phyloP scores from a whole-genome alignment of 2,888 invertebrate genomes.

The Argynnis bischoffii region DNA sequence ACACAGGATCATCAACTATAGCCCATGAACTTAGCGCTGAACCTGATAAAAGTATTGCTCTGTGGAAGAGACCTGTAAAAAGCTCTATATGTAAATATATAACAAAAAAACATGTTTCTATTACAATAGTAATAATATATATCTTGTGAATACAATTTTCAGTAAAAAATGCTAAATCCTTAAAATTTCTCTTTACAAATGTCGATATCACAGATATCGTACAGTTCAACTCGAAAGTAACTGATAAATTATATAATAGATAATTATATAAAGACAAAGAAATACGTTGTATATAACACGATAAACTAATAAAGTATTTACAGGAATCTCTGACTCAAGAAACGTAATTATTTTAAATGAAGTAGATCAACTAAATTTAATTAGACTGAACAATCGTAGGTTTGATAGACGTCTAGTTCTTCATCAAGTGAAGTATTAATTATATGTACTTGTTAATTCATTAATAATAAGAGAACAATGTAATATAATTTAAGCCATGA shows the following conservation, averaged over 20 bases:
- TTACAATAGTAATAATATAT: not conserved
- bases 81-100: not conserved
- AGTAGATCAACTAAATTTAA: conserved; percentile 25
- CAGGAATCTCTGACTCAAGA: not conserved
- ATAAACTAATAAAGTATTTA: not conserved
- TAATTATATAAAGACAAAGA: too few species aligned
- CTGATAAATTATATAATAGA: too few species aligned
- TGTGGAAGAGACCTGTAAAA: conserved; percentile 89
- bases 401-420: conserved; percentile 15
- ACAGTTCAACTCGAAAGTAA: too few species aligned
- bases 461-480: not conserved
- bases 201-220: too few species aligned
- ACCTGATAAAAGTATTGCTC: conserved; percentile 92
- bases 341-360: conserved; percentile 18
- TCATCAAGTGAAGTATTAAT: conserved; percentile 21
- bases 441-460: conserved; percentile 3
- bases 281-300: not conserved
- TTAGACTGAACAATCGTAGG: conserved; percentile 23
- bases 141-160: too few species aligned
- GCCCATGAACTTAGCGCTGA: conserved; percentile 96
- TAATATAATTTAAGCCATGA: too few species aligned
- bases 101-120: too few species aligned
- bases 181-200: too few species aligned
- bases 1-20: conserved; percentile 92
- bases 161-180: too few species aligned